These are phyloP conservation scores for Holacanthella duospinosa DNA, from an alignment of 2,888 invertebrate species.

Conservation along the genomic window DNA sequence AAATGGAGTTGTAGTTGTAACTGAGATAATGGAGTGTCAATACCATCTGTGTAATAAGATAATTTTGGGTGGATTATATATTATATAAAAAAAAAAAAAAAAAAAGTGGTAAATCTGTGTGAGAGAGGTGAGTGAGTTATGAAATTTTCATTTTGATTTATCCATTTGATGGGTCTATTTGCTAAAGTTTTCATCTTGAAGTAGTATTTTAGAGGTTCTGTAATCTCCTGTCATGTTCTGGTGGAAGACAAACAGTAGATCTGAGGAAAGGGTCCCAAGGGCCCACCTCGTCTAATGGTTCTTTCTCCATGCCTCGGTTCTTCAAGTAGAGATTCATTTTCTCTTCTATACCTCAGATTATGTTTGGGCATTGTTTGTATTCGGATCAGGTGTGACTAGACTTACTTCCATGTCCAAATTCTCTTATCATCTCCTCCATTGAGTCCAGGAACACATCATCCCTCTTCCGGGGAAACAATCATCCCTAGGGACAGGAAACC, in stretches of 20 bases:
- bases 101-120: no score
- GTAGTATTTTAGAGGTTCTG: neutral
- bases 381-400: slow-evolving; percentile 1
- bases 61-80: neutral
- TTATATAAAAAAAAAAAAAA: neutral
- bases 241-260: slow-evolving; percentile 2
- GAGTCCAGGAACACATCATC: neutral
- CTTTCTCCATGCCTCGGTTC: neutral
- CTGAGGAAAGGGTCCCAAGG: slow-evolving; percentile 2
- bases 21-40: slow-evolving; percentile 5
- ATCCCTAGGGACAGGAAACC: neutral
- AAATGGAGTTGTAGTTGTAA: neutral
- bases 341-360: no score
- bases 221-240: slow-evolving; percentile 6
- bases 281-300: slow-evolving; percentile 1
- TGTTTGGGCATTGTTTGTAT: neutral
- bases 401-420: no score
- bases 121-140: no score
- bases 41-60: neutral
- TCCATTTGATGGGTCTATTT: neutral
- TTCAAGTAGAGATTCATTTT: slow-evolving; percentile 1
- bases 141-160: neutral
- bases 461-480: slow-evolving; percentile 1
- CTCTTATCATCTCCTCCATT: neutral
- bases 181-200: neutral